Percentiles rank a stretch among this genome's conserved stretches.
These are phyloP conservation scores for Conus betulinus DNA, from an alignment of 1,140 invertebrate genomes.

Conservation along the genomic window DNA sequence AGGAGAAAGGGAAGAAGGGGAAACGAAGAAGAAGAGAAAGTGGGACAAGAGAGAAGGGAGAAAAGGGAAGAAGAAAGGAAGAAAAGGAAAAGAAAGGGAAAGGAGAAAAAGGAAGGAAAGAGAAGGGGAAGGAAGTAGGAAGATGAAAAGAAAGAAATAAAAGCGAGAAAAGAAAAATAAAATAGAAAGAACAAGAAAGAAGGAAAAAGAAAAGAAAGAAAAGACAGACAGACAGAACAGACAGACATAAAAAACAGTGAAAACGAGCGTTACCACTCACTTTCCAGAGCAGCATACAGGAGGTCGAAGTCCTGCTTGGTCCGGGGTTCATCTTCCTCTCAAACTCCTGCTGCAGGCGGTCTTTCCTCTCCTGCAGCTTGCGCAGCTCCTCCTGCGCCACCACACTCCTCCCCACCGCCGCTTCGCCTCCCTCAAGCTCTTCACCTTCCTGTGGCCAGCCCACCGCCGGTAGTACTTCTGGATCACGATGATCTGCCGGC, in stretches of 20 bases:
- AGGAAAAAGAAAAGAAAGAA: not conserved
- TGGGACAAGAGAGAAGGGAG: too few relatives aligned
- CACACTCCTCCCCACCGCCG: conserved; percentile 67
- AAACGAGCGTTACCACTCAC: conserved; percentile 55
- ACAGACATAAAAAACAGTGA: too few relatives aligned
- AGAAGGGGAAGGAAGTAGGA: too few relatives aligned
- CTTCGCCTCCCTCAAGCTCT: conserved; percentile 67
- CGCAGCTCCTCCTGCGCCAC: conserved; percentile 69
- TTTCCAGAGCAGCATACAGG: conserved; percentile 75
- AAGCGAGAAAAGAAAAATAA: too few relatives aligned
- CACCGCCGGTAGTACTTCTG: conserved; percentile 69
- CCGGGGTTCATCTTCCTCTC: conserved; percentile 63
- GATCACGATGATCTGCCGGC: conserved; percentile 62
- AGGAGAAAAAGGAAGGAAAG: too few relatives aligned
- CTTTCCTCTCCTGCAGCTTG: conserved; percentile 74
- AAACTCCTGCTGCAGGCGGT: conserved; percentile 72
- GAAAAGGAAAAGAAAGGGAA: too few relatives aligned
- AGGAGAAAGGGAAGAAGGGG: too few relatives aligned
- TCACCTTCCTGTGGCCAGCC: conserved; percentile 66
- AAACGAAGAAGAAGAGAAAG: too few relatives aligned
- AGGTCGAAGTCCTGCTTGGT: conserved; percentile 76
- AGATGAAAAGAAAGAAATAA: too few relatives aligned
- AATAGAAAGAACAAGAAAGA: too few relatives aligned
- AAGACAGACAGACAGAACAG: not conserved
- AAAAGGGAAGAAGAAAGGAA: too few relatives aligned